Percentiles rank a stretch among this genome's conserved stretches.
These are phyloP conservation scores for Drosophila repleta DNA, from an alignment of 1,140 invertebrate genomes.

Conservation along the genomic window DNA sequence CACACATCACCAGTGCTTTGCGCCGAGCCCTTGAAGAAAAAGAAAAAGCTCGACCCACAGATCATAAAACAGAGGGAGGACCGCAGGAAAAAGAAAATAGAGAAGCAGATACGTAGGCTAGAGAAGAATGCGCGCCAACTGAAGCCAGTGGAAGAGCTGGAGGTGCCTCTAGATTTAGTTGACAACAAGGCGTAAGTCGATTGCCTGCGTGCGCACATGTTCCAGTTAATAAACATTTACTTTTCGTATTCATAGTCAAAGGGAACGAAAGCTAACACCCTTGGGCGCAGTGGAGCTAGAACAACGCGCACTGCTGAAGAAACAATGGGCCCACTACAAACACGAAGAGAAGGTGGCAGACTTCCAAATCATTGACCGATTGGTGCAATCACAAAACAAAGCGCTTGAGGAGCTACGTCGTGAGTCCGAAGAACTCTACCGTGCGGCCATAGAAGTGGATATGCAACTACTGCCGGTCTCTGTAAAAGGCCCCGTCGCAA, in stretches of 20 bases:
- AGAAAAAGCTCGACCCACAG: conserved; percentile 92
- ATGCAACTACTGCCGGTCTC: conserved; percentile 87
- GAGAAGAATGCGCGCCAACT: conserved; percentile 90
- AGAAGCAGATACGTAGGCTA: conserved; percentile 91
- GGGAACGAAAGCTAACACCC: conserved; percentile 84
- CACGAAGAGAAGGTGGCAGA: conserved; percentile 86
- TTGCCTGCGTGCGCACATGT: neutral
- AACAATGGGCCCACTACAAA: conserved; percentile 90
- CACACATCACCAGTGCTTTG: conserved; percentile 70
- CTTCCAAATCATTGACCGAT: conserved; percentile 88
- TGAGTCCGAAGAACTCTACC: conserved; percentile 92
- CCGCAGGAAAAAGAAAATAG: conserved; percentile 90
- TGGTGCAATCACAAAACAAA: conserved; percentile 88
- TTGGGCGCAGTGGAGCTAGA: conserved; percentile 85
- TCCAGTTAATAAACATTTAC: neutral
- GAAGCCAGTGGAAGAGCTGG: conserved; percentile 93
- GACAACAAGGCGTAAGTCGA: conserved; percentile 87
- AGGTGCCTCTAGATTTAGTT: conserved; percentile 88
- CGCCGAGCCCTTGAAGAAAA: conserved; percentile 94
- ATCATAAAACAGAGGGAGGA: conserved; percentile 92
- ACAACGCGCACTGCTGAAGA: conserved; percentile 86
- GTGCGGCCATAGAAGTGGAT: conserved; percentile 92
- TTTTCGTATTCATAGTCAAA: conserved; percentile 81
- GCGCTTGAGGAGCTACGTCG: conserved; percentile 90
- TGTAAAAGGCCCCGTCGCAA: conserved; percentile 88